Percentiles rank a stretch among this genome's conserved stretches.
phyloP scores from a whole-genome alignment of 2,888 invertebrate genomes.

The Hydrotaea diabolus region DNA sequence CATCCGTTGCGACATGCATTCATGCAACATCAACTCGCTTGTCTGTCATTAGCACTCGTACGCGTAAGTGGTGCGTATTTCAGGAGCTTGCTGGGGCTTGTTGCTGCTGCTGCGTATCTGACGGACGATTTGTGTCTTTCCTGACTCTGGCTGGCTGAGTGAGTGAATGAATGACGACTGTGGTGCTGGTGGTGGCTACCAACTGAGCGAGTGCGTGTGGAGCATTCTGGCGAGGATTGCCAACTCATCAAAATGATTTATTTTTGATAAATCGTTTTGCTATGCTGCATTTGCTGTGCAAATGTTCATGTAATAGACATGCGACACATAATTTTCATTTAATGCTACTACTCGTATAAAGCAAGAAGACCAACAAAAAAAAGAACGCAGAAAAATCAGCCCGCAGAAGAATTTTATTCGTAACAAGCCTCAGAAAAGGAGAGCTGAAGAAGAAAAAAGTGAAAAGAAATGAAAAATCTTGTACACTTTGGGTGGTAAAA shows the following conservation, averaged over 20 bases:
- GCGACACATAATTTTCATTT: slow-evolving; percentile 65
- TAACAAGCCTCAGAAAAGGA: slow-evolving; percentile 58
- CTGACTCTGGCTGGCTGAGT: neutral
- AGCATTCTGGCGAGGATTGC: slow-evolving; percentile 53
- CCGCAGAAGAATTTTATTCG: slow-evolving; percentile 61
- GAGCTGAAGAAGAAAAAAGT: slow-evolving; percentile 43
- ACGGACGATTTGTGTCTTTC: slow-evolving; percentile 15
- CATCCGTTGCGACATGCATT: slow-evolving; percentile 51
- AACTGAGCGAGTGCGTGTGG: slow-evolving; percentile 40
- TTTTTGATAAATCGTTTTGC: slow-evolving; percentile 78
- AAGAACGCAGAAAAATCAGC: neutral
- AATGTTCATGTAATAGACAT: slow-evolving; percentile 65
- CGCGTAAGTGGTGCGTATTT: slow-evolving; percentile 46
- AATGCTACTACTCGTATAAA: slow-evolving; percentile 20
- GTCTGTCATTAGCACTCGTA: slow-evolving; percentile 57
- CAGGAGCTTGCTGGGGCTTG: slow-evolving; percentile 13
- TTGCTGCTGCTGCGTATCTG: neutral
- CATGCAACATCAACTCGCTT: slow-evolving; percentile 41
- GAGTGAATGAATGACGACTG: neutral
- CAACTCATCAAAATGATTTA: slow-evolving; percentile 78
- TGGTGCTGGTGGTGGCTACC: slow-evolving; percentile 43
- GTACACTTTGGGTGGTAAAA: slow-evolving; percentile 78
- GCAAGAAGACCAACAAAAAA: too few relatives aligned
- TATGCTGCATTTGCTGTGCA: slow-evolving; percentile 67
- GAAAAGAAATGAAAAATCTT: slow-evolving; percentile 68